Percentiles rank a stretch among this genome's conserved stretches.
These are phyloP conservation scores for Tinamus major DNA, from an alignment of 2,797 vertebrate species.

Conservation along the genomic window DNA sequence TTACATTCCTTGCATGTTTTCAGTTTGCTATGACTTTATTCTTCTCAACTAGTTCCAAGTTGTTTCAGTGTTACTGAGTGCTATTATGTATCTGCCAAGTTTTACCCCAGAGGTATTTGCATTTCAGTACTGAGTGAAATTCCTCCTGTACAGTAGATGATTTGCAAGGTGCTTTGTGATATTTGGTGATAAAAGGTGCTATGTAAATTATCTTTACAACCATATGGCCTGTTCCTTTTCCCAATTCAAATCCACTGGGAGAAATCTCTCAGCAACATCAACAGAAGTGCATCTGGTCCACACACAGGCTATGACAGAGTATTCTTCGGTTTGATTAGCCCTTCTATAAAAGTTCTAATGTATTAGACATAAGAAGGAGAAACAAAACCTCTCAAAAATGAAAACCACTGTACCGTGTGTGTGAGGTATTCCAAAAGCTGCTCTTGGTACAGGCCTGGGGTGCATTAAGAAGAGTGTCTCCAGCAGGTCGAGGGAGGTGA, in stretches of 20 bases:
- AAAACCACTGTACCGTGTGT: not conserved
- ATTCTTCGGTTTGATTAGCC: conserved; percentile 27
- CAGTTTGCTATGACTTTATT: conserved; percentile 12
- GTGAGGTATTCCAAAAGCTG: not conserved
- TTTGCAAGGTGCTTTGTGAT: conserved; percentile 54
- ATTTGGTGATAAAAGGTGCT: conserved; percentile 49
- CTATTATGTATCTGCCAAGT: not conserved
- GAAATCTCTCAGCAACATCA: not conserved
- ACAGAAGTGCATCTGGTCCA: conserved; percentile 35
- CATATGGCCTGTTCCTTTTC: conserved; percentile 44
- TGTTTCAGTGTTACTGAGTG: not conserved
- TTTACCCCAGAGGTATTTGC: conserved; percentile 31
- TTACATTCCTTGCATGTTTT: not conserved
- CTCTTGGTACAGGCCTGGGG: not conserved
- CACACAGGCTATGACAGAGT: not conserved
- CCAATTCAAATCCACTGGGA: conserved; percentile 5
- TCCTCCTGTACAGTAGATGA: not conserved
- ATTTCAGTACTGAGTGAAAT: conserved; percentile 43
- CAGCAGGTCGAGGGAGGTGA: too few species aligned
- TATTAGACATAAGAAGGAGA: not conserved
- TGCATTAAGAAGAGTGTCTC: not conserved
- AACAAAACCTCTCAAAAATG: conserved; percentile 30
- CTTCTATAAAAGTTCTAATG: conserved; percentile 11
- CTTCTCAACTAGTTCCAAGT: not conserved
- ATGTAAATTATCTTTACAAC: conserved; percentile 46